Base-by-base conservation (phyloP, 1,140 invertebrate genomes). In the Scaptomyza montana region DNA sequence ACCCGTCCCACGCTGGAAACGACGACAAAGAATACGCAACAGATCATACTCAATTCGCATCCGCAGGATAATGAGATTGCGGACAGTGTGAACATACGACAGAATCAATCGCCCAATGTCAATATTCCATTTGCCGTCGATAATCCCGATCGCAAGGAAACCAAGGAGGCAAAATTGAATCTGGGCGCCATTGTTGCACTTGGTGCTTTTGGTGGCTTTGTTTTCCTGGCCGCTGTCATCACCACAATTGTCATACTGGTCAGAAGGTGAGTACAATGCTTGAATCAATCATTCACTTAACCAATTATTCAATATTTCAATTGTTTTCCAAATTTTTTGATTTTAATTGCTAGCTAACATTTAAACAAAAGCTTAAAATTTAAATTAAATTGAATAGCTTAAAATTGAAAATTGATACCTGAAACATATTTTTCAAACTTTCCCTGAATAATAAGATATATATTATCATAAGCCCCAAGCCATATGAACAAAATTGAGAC, bases 221-320 rank as follows among this genome's bases (percentile, higher is more conserved):
- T 98, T 0, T 97, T 98, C 82, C 93, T 98, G 16, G 96, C 97
- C 25, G 97, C 97, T 12, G 95, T 98, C 61, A 95, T 98, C 63
- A 98, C 97, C 1, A 97, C 97, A 5, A 96, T 98, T 53, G 95
- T 98, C 56, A 97, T 98, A 53, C 93, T 98, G 62, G 95, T 98
- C 62, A 94, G 96, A 93, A 98, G 97, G 97, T 98, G 93, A 95
- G 93, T 89, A 1, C 33, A 36, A 33, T 3, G 21, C 16, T 13
- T n/a, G 0, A 41, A 41, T n/a, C 5, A 43, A 43, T 43, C 39
- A 43, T 5, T 43, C 39, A 43, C 3, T 43, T 12, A 41, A 41
- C 12, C 39, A 43, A 43, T 25, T 16, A 25, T 25, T 25, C 21
- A 25, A 25, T 25, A 25, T 3, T 25, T 25, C 21, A 25, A 25